Evolutionary conservation across 2,888 invertebrate species (phyloP).

Genomic region (Pachliopta kotzebuea): DNA sequence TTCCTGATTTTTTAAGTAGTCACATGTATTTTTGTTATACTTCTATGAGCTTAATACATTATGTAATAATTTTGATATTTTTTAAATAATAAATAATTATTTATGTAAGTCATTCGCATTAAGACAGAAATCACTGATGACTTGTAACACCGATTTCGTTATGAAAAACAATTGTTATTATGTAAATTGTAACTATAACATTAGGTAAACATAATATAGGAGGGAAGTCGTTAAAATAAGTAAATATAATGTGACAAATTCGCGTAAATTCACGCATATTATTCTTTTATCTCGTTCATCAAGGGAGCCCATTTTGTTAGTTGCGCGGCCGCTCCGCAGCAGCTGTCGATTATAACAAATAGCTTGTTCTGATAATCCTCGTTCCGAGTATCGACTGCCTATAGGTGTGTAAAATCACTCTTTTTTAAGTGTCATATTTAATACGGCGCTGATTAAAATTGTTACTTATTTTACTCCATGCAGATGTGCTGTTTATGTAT

Average conservation of each 20-base stretch:
- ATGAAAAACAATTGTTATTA: not conserved
- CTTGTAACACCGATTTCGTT: not conserved
- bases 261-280: slow-evolving; percentile 33
- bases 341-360: slow-evolving; percentile 72
- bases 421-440: slow-evolving; percentile 29
- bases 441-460: slow-evolving; percentile 12
- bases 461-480: not conserved
- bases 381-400: slow-evolving; percentile 38
- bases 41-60: no score
- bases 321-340: slow-evolving; percentile 50
- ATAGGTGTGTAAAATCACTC: slow-evolving; percentile 28
- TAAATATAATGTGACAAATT: slow-evolving; percentile 29
- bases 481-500: not conserved
- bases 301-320: slow-evolving; percentile 63
- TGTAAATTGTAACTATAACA: not conserved
- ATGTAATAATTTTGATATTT: no score
- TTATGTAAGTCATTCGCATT: no score
- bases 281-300: slow-evolving; percentile 69
- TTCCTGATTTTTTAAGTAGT: not conserved
- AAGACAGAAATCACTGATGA: no score
- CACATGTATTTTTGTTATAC: no score
- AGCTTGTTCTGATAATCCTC: slow-evolving; percentile 55
- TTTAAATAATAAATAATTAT: no score
- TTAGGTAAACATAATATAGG: not conserved
- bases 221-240: slow-evolving; percentile 5